Percentiles rank a stretch among this genome's conserved stretches.
phyloP scores from a whole-genome alignment of 2,797 vertebrate species.

The Pteronotus mesoamericanus region DNA sequence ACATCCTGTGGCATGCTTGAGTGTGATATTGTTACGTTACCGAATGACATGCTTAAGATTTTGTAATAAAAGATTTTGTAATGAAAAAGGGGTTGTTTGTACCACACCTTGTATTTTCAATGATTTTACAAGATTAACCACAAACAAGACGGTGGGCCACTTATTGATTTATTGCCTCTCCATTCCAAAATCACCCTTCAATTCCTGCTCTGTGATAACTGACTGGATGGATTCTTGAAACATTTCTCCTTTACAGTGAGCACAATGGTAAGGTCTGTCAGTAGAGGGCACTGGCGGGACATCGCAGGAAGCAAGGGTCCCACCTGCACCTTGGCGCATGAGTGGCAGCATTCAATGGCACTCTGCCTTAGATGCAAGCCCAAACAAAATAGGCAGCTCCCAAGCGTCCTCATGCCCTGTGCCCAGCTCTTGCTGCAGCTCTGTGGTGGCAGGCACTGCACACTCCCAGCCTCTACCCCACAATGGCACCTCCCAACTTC shows the following conservation, averaged over 20 bases:
- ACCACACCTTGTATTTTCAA: background rate
- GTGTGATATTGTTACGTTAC: too few species aligned
- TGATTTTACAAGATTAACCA: background rate
- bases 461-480: background rate
- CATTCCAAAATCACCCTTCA: background rate
- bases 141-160: background rate
- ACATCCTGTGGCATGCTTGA: too few species aligned
- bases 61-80: too few species aligned
- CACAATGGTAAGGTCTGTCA: background rate
- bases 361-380: background rate
- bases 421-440: background rate
- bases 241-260: background rate
- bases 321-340: background rate
- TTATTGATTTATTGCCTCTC: background rate
- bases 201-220: background rate
- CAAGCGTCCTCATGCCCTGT: background rate
- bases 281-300: background rate
- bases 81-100: too few species aligned
- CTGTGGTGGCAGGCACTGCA: background rate
- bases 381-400: background rate
- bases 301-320: background rate
- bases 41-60: too few species aligned
- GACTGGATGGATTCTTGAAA: background rate
- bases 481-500: too few species aligned
- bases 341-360: background rate